Evolutionary conservation across 2,888 invertebrate species (phyloP).

Genomic region (Creontiades dilutus): DNA sequence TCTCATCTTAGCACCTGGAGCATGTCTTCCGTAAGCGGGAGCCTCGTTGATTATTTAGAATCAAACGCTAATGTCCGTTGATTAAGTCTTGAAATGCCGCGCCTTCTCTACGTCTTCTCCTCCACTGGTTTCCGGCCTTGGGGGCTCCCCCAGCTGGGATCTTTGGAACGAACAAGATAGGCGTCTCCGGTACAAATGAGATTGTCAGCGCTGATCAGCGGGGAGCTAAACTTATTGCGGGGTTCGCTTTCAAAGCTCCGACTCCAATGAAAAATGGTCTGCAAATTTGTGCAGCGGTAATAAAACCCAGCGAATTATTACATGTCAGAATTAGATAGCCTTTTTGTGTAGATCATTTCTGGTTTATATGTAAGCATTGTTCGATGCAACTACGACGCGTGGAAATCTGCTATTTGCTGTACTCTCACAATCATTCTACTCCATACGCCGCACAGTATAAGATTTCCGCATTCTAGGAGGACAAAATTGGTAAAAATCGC

Average conservation of each 20-base stretch:
- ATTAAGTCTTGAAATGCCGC: constrained; percentile 33
- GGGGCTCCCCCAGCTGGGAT: background rate
- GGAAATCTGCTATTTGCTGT: no score
- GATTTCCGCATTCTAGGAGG: no score
- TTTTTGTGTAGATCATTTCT: no score
- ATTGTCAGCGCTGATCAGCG: constrained; percentile 50
- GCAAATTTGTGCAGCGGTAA: no score
- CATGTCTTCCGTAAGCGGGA: constrained; percentile 42
- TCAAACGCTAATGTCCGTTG: constrained; percentile 52
- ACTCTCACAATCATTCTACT: no score
- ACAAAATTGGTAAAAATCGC: no score
- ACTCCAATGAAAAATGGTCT: background rate
- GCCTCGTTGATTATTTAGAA: constrained; percentile 47
- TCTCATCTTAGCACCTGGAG: constrained; percentile 48
- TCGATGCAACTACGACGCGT: no score
- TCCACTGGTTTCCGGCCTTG: background rate
- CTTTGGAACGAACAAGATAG: background rate
- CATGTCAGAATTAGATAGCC: no score
- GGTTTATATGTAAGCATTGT: no score
- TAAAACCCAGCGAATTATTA: no score
- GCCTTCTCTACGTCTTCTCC: constrained; percentile 4
- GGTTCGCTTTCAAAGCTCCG: background rate
- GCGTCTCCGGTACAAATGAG: constrained; percentile 52
- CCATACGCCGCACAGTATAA: no score
- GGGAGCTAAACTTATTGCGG: background rate